phyloP scores from a whole-genome alignment of 2,113 vertebrate species.

The Pandion haliaetus region DNA sequence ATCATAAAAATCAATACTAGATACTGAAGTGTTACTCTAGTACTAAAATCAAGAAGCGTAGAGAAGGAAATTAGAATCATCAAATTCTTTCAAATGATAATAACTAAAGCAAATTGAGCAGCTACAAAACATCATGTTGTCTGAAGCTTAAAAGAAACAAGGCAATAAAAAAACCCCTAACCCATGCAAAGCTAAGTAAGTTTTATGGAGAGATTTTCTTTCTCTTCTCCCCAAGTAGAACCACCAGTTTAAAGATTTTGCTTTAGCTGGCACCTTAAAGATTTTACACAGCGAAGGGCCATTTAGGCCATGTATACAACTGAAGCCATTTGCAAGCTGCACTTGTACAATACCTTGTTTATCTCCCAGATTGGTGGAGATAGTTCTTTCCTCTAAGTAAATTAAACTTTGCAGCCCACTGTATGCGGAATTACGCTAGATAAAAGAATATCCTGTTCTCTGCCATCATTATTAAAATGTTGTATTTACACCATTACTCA shows the following conservation, averaged over 20 bases:
- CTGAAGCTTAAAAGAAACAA: conserved; percentile 1
- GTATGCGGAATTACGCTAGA: background rate
- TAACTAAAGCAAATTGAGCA: conserved; percentile 37
- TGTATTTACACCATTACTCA: background rate
- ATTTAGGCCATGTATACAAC: background rate
- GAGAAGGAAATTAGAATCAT: conserved; percentile 41
- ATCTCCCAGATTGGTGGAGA: background rate
- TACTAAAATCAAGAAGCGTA: background rate
- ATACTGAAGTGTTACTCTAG: background rate
- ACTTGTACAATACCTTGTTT: background rate
- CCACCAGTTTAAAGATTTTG: background rate
- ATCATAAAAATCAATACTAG: background rate
- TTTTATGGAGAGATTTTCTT: background rate
- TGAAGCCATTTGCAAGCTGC: background rate
- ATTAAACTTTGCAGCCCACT: background rate
- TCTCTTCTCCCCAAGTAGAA: background rate
- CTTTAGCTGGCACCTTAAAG: background rate
- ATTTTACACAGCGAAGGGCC: background rate
- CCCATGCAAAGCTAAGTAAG: background rate
- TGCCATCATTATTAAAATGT: background rate
- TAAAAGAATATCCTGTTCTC: background rate
- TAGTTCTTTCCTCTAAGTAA: background rate
- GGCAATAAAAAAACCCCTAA: background rate
- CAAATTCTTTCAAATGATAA: conserved; percentile 38
- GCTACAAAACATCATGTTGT: conserved; percentile 21